phyloP scores from a whole-genome alignment of 2,113 vertebrate species.

The Promerops cafer region DNA sequence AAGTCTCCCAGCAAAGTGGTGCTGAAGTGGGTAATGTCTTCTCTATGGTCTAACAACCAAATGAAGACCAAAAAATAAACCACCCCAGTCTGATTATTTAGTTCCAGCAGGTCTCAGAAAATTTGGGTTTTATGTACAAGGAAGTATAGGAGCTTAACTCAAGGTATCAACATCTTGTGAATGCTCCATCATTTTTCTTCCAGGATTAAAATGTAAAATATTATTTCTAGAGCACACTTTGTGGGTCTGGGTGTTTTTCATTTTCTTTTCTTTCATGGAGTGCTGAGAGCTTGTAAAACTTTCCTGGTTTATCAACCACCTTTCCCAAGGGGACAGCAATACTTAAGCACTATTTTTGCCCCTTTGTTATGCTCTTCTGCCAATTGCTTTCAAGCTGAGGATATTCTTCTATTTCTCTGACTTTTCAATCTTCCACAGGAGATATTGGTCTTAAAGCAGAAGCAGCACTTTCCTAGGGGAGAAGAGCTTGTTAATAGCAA shows the following conservation, averaged over 20 bases:
- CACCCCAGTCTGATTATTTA: not conserved
- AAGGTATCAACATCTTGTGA: not conserved
- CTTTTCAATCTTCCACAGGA: not conserved
- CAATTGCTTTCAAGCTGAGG: not conserved
- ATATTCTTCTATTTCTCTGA: not conserved
- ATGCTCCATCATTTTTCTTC: not conserved
- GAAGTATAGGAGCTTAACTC: not conserved
- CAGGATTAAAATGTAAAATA: not conserved
- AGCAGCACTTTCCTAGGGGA: not conserved
- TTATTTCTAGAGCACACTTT: not conserved
- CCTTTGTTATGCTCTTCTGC: not conserved
- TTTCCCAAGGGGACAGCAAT: not conserved
- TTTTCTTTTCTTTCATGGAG: not conserved
- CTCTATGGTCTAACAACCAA: not conserved
- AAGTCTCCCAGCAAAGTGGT: not conserved
- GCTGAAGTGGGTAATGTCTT: not conserved
- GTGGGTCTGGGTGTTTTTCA: not conserved
- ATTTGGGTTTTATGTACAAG: not conserved
- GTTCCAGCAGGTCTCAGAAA: not conserved
- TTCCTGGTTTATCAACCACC: not conserved
- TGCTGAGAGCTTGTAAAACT: not conserved
- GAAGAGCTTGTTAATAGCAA: not conserved
- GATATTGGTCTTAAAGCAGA: not conserved
- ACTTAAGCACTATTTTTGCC: not conserved
- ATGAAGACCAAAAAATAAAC: not conserved